Percentiles rank a stretch among this genome's conserved stretches.
Evolutionary conservation across 1,140 invertebrate species (phyloP).

Genomic region (Drosophila elegans): DNA sequence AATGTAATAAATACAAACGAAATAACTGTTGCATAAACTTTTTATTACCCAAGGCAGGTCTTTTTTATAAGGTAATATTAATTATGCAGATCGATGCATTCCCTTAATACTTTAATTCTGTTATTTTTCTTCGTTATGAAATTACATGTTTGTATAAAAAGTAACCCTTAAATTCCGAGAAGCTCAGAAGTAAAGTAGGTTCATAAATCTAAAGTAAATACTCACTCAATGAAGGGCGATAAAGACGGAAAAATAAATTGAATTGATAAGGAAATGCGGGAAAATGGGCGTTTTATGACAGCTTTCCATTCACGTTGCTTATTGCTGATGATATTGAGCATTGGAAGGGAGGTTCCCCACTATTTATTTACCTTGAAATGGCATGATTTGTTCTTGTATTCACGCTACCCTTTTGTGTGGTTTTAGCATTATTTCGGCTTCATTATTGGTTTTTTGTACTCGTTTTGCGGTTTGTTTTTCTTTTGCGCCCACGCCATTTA

Average conservation of each 20-base stretch:
- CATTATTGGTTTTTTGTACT: conserved; percentile 1
- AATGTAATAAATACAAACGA: too few relatives aligned
- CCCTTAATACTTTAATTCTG: too few relatives aligned
- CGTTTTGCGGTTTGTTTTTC: conserved; percentile 40
- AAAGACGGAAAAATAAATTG: conserved; percentile 1
- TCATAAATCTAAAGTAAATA: neutral
- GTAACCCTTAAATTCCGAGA: too few relatives aligned
- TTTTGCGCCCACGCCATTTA: conserved; percentile 49
- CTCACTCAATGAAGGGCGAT: conserved; percentile 2
- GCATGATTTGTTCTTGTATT: neutral
- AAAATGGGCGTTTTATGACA: neutral
- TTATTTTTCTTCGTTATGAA: too few relatives aligned
- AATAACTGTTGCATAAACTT: too few relatives aligned
- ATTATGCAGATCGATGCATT: too few relatives aligned
- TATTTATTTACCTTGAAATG: neutral
- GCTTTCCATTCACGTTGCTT: neutral
- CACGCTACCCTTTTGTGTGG: neutral
- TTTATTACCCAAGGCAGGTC: too few relatives aligned
- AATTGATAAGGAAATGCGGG: neutral
- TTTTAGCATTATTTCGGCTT: conserved; percentile 19
- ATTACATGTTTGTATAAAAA: too few relatives aligned
- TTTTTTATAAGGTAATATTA: too few relatives aligned
- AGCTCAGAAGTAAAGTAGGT: neutral
- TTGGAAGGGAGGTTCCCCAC: neutral
- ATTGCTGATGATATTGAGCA: neutral